Evolutionary conservation across 2,113 vertebrate species (phyloP), one percentile per base, ranked within the genome.

Genomic region (Harpagus bidentatus): DNA sequence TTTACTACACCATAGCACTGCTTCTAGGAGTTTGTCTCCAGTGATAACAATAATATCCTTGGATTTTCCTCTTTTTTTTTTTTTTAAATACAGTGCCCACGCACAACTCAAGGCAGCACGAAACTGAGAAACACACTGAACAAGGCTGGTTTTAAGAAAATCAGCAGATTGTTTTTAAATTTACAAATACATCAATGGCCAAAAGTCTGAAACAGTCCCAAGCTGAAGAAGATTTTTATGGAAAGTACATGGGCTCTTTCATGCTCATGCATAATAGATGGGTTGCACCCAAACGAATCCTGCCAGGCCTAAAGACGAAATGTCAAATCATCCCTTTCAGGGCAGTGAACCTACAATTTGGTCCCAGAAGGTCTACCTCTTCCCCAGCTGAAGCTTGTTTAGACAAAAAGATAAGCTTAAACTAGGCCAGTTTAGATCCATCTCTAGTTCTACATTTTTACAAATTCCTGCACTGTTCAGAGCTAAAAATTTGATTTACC

Each of bases 41-140:
- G 62, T 88, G 88, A 90, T 73, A 93, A 93, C 88, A 95, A 72
- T 62, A 96, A 59, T 47, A 85, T 29, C 40, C 45, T 69, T 69
- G 40, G 90, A 45, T 85, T 79, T 86, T 70, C 45, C 20, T 38
- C 50, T 26, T n/a, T 28, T 50, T 43, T 56, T 31, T 23, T 67
- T 34, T 31, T 55, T 55, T 5, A 18, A 56, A 86, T 69, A 48
- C 34, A 32, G 67, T 56, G 62, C 93, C 93, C 72, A 95, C 81
- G 4, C 81, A 88, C 40, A 62, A 52, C 84, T 82, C 66, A 67
- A 56, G 86, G 50, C 53, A 19, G 45, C 15, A 28, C 1, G 6
- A 67, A 95, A 89, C 40, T 25, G 48, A 93, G 86, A 85, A 95
- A 86, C 40, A 70, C 76, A 91, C 36, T 58, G 85, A 81, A 83